A percentile compares a stretch with the other conserved stretches of the same genome.
Conservation (phyloP, 2,797 vertebrate species). For the Phoebastria nigripes region DNA sequence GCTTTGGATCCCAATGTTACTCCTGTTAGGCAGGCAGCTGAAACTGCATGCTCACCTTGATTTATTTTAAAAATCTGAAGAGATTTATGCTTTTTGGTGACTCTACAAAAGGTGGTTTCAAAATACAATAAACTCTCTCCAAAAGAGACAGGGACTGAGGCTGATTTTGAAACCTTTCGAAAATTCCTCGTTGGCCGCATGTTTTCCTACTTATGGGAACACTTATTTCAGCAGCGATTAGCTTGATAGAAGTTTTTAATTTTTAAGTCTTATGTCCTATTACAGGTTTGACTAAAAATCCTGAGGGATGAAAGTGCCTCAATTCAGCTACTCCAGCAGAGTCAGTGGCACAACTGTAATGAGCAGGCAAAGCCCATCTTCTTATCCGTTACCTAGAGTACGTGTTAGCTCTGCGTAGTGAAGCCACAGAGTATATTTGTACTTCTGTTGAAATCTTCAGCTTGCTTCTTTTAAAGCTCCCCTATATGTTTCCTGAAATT, state of each 20-base stretch:
- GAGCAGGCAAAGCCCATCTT: neutral
- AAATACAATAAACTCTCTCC: neutral
- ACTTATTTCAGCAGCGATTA: neutral
- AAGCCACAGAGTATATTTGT: neutral
- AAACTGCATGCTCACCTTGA: neutral
- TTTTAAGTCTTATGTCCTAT: neutral
- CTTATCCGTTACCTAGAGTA: fast-evolving
- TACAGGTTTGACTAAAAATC: neutral
- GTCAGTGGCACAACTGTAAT: neutral
- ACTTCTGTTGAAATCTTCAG: neutral
- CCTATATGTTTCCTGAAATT: neutral
- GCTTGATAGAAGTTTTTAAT: neutral
- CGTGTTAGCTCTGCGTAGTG: fast-evolving
- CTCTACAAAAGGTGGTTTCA: neutral
- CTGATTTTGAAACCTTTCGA: neutral
- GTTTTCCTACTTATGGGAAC: neutral
- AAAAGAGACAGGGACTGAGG: neutral
- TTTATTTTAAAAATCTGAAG: neutral
- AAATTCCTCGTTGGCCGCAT: neutral
- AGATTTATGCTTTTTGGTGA: neutral
- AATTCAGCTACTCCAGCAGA: neutral
- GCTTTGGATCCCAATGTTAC: neutral
- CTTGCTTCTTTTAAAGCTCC: neutral
- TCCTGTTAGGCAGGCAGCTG: neutral
- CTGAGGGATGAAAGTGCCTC: neutral